A percentile compares a stretch with the other conserved stretches of the same genome.
Evolutionary conservation across 2,888 invertebrate genomes (phyloP).

Genomic region (Lordiphosa andalusiaca): DNA sequence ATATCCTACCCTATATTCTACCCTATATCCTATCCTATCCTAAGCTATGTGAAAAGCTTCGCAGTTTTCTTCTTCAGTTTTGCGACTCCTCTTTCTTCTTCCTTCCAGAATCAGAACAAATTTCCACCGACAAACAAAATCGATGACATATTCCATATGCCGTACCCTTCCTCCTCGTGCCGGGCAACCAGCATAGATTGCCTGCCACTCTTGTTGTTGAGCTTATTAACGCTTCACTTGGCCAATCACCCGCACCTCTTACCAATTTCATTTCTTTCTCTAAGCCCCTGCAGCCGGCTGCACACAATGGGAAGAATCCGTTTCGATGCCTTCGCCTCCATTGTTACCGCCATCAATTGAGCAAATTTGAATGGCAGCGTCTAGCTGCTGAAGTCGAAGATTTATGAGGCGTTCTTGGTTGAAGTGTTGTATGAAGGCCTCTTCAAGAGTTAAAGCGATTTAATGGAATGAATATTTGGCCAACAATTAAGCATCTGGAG

Average conservation of each 20-base stretch:
- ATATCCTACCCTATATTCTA: no score
- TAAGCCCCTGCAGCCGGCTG: conserved; percentile 24
- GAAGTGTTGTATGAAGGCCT: conserved; percentile 6
- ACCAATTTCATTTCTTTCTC: conserved; percentile 7
- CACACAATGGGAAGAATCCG: conserved; percentile 33
- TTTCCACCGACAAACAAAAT: no score
- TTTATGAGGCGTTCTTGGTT: conserved; percentile 39
- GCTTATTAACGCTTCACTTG: conserved; percentile 63
- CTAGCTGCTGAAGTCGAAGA: conserved; percentile 26
- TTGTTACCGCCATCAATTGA: conserved; percentile 34
- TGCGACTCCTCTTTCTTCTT: no score
- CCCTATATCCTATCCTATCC: no score
- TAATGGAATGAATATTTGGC: conserved; percentile 16
- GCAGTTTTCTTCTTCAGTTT: no score
- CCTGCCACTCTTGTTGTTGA: conserved; percentile 21
- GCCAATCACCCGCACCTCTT: conserved; percentile 9
- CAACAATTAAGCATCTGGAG: conserved; percentile 61
- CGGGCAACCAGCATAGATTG: conserved; percentile 33
- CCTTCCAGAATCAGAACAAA: no score
- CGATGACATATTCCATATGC: not conserved
- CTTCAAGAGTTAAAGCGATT: conserved; percentile 20
- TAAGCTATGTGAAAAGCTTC: no score
- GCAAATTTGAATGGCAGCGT: conserved; percentile 38
- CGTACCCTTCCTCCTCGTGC: not conserved
- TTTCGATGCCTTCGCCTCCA: conserved; percentile 24